phyloP scores from a whole-genome alignment of 1,140 invertebrate species.

The Drosophila lini region DNA sequence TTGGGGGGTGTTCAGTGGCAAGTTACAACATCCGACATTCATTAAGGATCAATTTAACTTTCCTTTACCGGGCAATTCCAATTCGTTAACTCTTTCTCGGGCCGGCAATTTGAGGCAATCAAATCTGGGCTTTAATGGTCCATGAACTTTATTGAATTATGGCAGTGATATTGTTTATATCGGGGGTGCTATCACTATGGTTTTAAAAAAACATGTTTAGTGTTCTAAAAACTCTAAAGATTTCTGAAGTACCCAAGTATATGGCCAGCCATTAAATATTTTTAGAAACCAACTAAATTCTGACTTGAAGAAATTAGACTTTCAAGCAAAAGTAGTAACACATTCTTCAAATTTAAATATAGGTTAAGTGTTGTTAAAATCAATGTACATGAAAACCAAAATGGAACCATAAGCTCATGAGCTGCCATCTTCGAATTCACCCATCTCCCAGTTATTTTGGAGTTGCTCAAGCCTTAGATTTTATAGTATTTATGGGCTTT shows the following conservation, averaged over 20 bases:
- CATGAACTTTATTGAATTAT: constrained; percentile 11
- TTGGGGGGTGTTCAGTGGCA: constrained; percentile 48
- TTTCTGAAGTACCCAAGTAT: too few species aligned
- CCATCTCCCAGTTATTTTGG: background rate
- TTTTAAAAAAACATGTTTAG: background rate
- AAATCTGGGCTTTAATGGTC: constrained; percentile 31
- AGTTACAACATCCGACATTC: constrained; percentile 44
- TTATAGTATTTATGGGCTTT: constrained; percentile 23
- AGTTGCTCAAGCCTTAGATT: background rate
- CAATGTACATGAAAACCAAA: background rate
- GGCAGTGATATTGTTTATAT: background rate
- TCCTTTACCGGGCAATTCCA: constrained; percentile 23
- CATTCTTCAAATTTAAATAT: background rate
- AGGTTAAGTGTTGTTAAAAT: background rate
- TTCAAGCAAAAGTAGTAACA: background rate
- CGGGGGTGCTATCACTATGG: background rate
- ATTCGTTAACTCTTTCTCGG: constrained; percentile 42
- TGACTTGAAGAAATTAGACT: too few species aligned
- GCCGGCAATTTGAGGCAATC: constrained; percentile 23
- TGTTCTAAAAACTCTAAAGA: too few species aligned
- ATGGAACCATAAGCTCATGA: background rate
- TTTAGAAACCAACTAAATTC: background rate
- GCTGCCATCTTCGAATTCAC: constrained; percentile 1
- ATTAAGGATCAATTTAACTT: constrained; percentile 48
- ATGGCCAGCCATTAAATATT: too few species aligned